Conservation (phyloP, 2,797 vertebrate genomes). For the Cuculus canorus region DNA sequence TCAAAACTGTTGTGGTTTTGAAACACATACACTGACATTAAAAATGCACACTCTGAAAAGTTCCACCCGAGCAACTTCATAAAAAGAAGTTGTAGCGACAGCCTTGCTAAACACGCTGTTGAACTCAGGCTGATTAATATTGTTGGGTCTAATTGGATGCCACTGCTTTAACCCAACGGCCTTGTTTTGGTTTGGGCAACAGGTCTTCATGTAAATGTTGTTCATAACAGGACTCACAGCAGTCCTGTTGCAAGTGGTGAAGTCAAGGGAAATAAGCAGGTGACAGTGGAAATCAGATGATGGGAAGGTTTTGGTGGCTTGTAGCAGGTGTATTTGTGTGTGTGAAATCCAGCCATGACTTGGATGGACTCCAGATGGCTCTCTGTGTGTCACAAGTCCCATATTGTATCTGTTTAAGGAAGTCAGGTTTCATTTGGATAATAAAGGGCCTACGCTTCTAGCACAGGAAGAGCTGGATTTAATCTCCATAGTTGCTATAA, state of each 20-base stretch:
- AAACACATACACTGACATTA: background rate
- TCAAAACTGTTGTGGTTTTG: conserved; percentile 32
- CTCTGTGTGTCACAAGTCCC: background rate
- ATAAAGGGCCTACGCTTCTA: background rate
- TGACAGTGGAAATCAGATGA: background rate
- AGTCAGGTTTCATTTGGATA: background rate
- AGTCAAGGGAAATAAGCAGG: background rate
- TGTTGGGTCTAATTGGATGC: background rate
- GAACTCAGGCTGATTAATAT: background rate
- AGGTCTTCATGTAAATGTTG: background rate
- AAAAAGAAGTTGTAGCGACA: background rate
- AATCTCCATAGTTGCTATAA: background rate
- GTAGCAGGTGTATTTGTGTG: background rate
- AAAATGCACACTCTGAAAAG: conserved; percentile 17
- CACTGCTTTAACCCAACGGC: background rate
- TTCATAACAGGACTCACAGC: background rate
- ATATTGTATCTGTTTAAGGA: background rate
- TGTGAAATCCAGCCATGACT: background rate
- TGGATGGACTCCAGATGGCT: conserved; percentile 1
- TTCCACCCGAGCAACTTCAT: background rate
- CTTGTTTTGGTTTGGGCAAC: background rate
- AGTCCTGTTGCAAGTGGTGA: background rate
- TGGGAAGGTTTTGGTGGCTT: background rate
- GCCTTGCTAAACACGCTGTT: background rate
- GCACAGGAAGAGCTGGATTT: conserved; percentile 26